phyloP scores from a whole-genome alignment of 2,113 vertebrate species.

The Marmota monax region DNA sequence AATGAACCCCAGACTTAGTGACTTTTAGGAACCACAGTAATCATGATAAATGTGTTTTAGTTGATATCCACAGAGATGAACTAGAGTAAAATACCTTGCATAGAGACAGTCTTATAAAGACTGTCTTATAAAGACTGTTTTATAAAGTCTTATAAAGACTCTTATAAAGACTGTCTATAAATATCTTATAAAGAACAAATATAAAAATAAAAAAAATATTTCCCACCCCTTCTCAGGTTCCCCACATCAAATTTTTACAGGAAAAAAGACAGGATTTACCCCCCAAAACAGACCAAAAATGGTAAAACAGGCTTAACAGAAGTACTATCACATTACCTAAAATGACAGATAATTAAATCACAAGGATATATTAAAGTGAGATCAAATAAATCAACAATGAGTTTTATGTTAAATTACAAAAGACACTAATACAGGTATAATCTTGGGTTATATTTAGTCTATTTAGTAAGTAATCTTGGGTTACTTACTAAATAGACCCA shows the following conservation, averaged over 20 bases:
- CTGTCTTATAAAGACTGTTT: no score
- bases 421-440: neutral
- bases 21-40: constrained; percentile 37
- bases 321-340: neutral
- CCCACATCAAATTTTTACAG: neutral
- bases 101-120: neutral
- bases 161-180: neutral
- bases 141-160: constrained; percentile 28
- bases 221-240: neutral
- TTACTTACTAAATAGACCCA: constrained; percentile 29
- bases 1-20: constrained; percentile 17
- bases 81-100: neutral
- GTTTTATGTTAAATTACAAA: constrained; percentile 45
- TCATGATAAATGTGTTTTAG: neutral
- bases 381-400: neutral
- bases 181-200: constrained; percentile 22
- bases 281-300: neutral
- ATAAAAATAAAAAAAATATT: neutral
- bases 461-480: neutral
- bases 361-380: constrained; percentile 45
- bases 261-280: neutral
- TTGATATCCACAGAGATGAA: constrained; percentile 46
- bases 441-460: neutral
- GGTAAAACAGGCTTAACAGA: constrained; percentile 51
- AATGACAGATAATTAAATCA: neutral